Evolutionary conservation across 1,140 invertebrate genomes (phyloP).

Genomic region (Leptinotarsa defecta): DNA sequence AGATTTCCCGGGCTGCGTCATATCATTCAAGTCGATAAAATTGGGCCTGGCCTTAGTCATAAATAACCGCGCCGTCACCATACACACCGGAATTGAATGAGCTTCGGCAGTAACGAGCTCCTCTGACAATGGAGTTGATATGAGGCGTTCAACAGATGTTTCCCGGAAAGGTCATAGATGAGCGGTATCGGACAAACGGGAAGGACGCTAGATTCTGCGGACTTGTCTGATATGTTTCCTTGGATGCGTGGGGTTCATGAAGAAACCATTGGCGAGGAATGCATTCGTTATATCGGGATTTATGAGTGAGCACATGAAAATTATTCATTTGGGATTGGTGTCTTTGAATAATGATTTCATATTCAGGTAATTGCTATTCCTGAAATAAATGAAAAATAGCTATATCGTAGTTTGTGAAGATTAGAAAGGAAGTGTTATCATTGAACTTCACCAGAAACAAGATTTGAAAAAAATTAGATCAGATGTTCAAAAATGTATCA

Average conservation of each 20-base stretch:
- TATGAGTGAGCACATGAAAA: too few relatives aligned
- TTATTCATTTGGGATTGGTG: too few relatives aligned
- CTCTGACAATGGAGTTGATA: neutral
- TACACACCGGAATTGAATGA: slow-evolving; percentile 8
- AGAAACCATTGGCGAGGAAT: neutral
- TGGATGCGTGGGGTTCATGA: neutral
- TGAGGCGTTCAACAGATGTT: slow-evolving; percentile 8
- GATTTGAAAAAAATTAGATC: too few relatives aligned
- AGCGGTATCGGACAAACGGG: neutral
- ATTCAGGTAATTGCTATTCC: too few relatives aligned
- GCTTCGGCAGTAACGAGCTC: neutral
- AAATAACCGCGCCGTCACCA: slow-evolving; percentile 4
- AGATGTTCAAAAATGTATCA: too few relatives aligned
- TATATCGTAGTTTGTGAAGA: too few relatives aligned
- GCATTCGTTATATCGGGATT: too few relatives aligned
- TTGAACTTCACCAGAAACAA: too few relatives aligned
- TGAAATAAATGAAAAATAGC: too few relatives aligned
- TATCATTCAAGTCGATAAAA: slow-evolving; percentile 6
- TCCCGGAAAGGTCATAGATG: slow-evolving; percentile 3
- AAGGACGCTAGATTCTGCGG: neutral
- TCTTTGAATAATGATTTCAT: too few relatives aligned
- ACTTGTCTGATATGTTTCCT: neutral
- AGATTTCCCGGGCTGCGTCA: neutral
- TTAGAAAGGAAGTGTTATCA: too few relatives aligned
- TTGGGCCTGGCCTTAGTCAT: neutral